Conservation (phyloP, 1,140 invertebrate species). For the Zaprionus tsacasi region DNA sequence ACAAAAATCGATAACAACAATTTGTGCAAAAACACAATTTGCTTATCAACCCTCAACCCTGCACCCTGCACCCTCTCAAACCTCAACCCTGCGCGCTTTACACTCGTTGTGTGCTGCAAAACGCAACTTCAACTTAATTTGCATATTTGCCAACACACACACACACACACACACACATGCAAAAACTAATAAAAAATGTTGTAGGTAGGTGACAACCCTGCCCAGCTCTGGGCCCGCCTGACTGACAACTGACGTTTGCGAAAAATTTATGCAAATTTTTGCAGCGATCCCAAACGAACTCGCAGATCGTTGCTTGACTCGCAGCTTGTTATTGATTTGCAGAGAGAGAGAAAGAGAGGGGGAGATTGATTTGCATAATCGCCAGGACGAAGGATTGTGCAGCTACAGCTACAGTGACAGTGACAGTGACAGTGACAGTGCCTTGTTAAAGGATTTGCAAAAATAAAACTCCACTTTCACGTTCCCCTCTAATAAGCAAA, state of each 20-base stretch:
- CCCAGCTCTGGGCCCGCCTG: too few species aligned
- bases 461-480: constrained; percentile 59
- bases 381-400: constrained; percentile 26
- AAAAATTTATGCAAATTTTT: constrained; percentile 71
- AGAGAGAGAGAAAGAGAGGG: constrained; percentile 12
- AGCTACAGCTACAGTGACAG: constrained; percentile 20
- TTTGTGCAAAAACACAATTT: constrained; percentile 50
- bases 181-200: constrained; percentile 76
- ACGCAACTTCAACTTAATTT: constrained; percentile 79
- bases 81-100: background rate
- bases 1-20: constrained; percentile 48
- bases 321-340: constrained; percentile 70
- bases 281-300: constrained; percentile 36
- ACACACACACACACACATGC: constrained; percentile 67
- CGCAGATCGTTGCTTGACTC: constrained; percentile 34
- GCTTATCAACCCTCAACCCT: constrained; percentile 64
- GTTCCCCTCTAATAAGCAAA: constrained; percentile 58
- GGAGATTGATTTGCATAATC: constrained; percentile 73
- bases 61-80: background rate
- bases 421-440: constrained; percentile 29
- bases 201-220: constrained; percentile 49
- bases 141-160: constrained; percentile 70
- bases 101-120: constrained; percentile 32
- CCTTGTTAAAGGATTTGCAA: constrained; percentile 77
- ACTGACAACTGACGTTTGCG: constrained; percentile 29